These are phyloP conservation scores for Panulirus ornatus DNA, from an alignment of 1,140 invertebrate genomes.

Conservation along the genomic window DNA sequence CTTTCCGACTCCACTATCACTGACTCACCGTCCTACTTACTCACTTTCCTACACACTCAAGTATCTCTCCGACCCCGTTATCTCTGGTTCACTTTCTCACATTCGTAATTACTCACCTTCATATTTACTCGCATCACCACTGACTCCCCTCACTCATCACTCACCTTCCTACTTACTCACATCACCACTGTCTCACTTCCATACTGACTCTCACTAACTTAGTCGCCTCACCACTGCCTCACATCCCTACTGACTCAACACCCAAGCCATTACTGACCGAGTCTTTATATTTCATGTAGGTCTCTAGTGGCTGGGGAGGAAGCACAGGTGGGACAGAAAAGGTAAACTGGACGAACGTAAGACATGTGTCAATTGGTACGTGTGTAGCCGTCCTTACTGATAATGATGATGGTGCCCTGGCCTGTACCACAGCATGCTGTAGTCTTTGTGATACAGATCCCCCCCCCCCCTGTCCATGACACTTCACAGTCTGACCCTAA, in stretches of 20 bases:
- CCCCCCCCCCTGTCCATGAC: conserved; percentile 5
- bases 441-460: too few species aligned
- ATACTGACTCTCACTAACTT: neutral
- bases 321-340: too few species aligned
- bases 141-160: neutral
- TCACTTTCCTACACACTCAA: neutral
- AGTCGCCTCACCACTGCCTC: neutral
- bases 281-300: neutral
- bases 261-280: neutral
- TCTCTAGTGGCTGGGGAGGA: too few species aligned
- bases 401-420: too few species aligned
- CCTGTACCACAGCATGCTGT: too few species aligned
- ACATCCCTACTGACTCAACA: neutral
- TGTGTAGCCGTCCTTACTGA: too few species aligned
- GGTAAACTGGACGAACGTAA: too few species aligned
- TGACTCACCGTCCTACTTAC: neutral
- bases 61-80: neutral
- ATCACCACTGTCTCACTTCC: neutral
- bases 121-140: neutral
- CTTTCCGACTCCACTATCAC: neutral
- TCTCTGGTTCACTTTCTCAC: neutral
- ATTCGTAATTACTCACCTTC: too few species aligned
- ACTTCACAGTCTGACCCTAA: conserved; percentile 23
- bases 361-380: too few species aligned
- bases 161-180: neutral